Percentiles rank a stretch among this genome's conserved stretches.
phyloP scores from a whole-genome alignment of 2,113 vertebrate species.

The Pterophyllum scalare region DNA sequence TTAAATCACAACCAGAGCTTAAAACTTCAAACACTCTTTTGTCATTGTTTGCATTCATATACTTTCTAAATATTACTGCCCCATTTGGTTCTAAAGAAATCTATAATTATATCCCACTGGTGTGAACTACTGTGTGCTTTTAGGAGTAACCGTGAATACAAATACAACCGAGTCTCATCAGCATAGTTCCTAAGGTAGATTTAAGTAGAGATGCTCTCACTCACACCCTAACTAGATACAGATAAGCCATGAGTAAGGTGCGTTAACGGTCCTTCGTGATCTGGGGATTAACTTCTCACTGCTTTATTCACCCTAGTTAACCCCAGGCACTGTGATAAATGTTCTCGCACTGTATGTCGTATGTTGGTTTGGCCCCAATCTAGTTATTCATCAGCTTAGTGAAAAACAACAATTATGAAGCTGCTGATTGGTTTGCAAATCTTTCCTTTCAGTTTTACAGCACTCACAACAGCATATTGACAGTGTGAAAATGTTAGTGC shows the following conservation, averaged over 20 bases:
- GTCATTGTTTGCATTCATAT: background rate
- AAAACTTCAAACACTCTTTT: background rate
- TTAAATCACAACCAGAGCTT: no score
- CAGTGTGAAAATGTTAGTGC: background rate
- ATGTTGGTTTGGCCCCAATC: constrained; percentile 37
- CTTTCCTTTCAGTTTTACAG: constrained; percentile 10
- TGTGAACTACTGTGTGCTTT: background rate
- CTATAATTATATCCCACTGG: background rate
- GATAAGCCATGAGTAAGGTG: constrained; percentile 21
- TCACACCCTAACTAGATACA: background rate
- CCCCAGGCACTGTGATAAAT: constrained; percentile 28
- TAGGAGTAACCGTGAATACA: background rate
- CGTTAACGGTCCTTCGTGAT: constrained; percentile 29
- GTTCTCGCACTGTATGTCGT: constrained; percentile 18
- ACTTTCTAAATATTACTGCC: background rate
- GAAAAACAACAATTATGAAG: background rate
- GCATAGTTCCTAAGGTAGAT: background rate
- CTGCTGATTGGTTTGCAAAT: background rate
- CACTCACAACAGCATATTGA: background rate
- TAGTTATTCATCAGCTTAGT: constrained; percentile 21
- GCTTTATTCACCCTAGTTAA: constrained; percentile 47
- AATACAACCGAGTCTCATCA: background rate
- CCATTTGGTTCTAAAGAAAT: background rate
- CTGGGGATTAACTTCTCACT: constrained; percentile 53
- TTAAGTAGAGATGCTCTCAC: background rate